Evolutionary conservation across 1,140 invertebrate genomes (phyloP).

Genomic region (Achatina immaculata): DNA sequence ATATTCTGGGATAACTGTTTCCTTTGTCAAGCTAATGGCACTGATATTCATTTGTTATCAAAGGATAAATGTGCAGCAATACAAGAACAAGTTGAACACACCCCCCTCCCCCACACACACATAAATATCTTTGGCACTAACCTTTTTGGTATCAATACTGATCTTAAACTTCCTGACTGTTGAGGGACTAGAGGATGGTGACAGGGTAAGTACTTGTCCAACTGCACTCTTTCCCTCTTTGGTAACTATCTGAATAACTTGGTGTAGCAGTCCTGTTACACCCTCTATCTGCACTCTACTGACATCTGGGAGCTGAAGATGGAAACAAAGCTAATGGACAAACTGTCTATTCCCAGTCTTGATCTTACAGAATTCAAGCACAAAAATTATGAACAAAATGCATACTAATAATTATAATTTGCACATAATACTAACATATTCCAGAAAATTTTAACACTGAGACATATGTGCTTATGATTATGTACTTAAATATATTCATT

Average conservation of each 20-base stretch:
- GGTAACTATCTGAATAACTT: conserved; percentile 36
- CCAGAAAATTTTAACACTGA: no score
- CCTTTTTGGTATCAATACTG: conserved; percentile 25
- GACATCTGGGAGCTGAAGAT: conserved; percentile 29
- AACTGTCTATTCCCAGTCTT: no score
- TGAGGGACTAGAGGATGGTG: conserved; percentile 27
- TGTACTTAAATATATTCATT: no score
- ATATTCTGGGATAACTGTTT: no score
- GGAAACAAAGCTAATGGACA: conserved; percentile 11
- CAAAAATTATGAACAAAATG: neutral
- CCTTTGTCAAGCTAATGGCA: no score
- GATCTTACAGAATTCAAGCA: no score
- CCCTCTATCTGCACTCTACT: conserved; percentile 32
- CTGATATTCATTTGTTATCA: no score
- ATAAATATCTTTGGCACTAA: neutral
- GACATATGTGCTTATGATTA: no score
- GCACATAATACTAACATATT: neutral
- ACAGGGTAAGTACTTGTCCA: conserved; percentile 31
- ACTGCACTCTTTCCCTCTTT: conserved; percentile 28
- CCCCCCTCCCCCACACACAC: no score
- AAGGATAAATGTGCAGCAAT: no score
- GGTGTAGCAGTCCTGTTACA: conserved; percentile 32
- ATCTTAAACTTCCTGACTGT: conserved; percentile 32
- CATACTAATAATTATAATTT: neutral
- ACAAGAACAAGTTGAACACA: no score